Percentiles rank a stretch among this genome's conserved stretches.
Conservation (phyloP, 2,113 vertebrate genomes). For the Thryonomys swinderianus region DNA sequence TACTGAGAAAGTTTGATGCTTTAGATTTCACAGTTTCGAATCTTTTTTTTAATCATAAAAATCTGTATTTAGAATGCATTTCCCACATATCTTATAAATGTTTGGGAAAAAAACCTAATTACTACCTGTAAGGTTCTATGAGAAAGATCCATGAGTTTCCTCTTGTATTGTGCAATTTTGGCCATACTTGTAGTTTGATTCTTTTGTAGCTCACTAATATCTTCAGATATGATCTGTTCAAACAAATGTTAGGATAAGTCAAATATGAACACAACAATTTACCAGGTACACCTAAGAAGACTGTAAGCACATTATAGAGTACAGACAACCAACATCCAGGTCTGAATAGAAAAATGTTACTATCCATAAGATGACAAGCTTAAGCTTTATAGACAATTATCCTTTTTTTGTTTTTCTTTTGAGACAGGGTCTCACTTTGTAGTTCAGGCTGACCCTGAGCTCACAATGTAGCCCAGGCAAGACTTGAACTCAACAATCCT, state of each 20-base stretch:
- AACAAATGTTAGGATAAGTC: conserved; percentile 38
- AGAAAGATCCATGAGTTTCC: conserved; percentile 98
- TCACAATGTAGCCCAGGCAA: too few species aligned
- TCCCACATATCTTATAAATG: not conserved
- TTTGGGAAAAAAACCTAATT: not conserved
- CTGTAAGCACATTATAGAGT: not conserved
- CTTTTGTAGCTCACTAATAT: conserved; percentile 98
- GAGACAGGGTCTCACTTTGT: too few species aligned
- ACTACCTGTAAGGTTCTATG: conserved; percentile 96
- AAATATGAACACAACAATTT: not conserved
- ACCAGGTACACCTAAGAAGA: not conserved
- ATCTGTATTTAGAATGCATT: not conserved
- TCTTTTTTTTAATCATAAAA: not conserved
- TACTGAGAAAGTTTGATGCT: conserved; percentile 34
- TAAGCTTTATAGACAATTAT: not conserved
- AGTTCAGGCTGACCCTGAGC: too few species aligned
- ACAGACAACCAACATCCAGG: not conserved
- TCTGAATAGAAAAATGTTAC: not conserved
- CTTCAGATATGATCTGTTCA: conserved; percentile 95
- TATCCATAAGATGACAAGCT: not conserved
- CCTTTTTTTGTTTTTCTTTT: too few species aligned
- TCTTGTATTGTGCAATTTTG: conserved; percentile 98
- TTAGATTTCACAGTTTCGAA: conserved; percentile 37
- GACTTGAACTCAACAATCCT: too few species aligned
- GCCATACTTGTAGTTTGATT: conserved; percentile 97